A percentile compares a stretch with the other conserved stretches of the same genome.
These are phyloP conservation scores for Bombus confusus DNA, from an alignment of 1,140 invertebrate species.

Conservation along the genomic window DNA sequence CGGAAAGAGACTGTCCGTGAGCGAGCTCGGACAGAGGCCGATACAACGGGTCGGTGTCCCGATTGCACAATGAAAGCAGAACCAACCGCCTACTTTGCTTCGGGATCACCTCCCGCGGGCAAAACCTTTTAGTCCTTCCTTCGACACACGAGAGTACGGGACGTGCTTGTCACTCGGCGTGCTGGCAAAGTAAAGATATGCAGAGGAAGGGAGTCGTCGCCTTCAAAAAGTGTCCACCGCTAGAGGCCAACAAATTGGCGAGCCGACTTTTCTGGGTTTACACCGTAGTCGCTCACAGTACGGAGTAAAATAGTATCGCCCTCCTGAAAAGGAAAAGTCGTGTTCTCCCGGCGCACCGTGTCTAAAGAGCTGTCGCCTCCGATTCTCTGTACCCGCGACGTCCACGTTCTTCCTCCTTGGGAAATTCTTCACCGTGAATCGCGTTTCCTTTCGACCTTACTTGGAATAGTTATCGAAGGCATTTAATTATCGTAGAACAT, in stretches of 20 bases:
- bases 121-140: conserved; percentile 71
- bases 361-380: conserved; percentile 68
- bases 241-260: conserved; percentile 70
- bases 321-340: conserved; percentile 64
- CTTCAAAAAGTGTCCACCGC: conserved; percentile 45
- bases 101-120: conserved; percentile 66
- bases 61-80: conserved; percentile 67
- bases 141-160: conserved; percentile 40
- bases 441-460: neutral
- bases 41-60: conserved; percentile 30
- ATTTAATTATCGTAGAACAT: neutral
- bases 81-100: conserved; percentile 54
- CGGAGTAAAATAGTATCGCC: conserved; percentile 46
- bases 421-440: neutral
- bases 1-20: neutral
- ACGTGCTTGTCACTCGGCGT: conserved; percentile 58
- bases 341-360: conserved; percentile 53
- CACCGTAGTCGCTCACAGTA: conserved; percentile 54
- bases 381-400: conserved; percentile 50
- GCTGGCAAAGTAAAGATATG: conserved; percentile 42
- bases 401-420: conserved; percentile 47
- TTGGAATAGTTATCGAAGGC: neutral
- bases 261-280: conserved; percentile 52
- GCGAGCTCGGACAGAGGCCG: neutral
- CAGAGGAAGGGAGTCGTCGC: neutral